Conservation (phyloP, 2,888 invertebrate species). For the Pollenia griseotomentosa region DNA sequence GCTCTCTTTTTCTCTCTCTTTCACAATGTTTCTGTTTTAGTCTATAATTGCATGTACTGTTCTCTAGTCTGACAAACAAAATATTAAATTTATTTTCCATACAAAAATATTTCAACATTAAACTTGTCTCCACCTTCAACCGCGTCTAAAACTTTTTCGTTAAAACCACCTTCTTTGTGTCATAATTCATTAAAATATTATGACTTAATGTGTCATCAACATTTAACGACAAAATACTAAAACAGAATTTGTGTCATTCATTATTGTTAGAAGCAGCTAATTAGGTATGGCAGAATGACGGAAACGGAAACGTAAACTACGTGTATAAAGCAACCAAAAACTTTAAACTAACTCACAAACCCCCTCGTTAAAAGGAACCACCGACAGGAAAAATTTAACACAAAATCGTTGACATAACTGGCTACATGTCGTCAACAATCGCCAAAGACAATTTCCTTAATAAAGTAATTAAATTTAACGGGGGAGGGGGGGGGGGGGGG, state of each 20-base stretch:
- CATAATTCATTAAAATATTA: slow-evolving; percentile 53
- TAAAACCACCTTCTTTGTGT: slow-evolving; percentile 8
- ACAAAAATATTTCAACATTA: too few relatives aligned
- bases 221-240: slow-evolving; percentile 21
- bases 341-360: slow-evolving; percentile 26
- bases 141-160: slow-evolving; percentile 5
- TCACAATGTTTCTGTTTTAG: too few relatives aligned
- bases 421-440: slow-evolving; percentile 22
- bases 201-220: slow-evolving; percentile 64
- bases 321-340: slow-evolving; percentile 33
- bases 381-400: slow-evolving; percentile 42
- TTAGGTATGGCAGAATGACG: slow-evolving; percentile 41
- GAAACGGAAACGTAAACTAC: slow-evolving; percentile 46
- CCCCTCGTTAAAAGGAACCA: slow-evolving; percentile 23
- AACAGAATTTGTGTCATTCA: slow-evolving; percentile 14
- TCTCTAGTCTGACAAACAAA: too few relatives aligned
- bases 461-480: slow-evolving; percentile 57
- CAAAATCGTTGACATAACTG: slow-evolving; percentile 13
- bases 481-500: slow-evolving; percentile 24
- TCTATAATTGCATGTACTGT: too few relatives aligned
- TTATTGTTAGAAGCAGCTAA: slow-evolving; percentile 57
- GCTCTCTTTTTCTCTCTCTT: too few relatives aligned
- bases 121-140: background rate
- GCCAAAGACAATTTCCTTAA: slow-evolving; percentile 52
- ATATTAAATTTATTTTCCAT: too few relatives aligned